These are phyloP conservation scores for Tyrannus savana DNA, from an alignment of 2,113 vertebrate species.

Conservation along the genomic window DNA sequence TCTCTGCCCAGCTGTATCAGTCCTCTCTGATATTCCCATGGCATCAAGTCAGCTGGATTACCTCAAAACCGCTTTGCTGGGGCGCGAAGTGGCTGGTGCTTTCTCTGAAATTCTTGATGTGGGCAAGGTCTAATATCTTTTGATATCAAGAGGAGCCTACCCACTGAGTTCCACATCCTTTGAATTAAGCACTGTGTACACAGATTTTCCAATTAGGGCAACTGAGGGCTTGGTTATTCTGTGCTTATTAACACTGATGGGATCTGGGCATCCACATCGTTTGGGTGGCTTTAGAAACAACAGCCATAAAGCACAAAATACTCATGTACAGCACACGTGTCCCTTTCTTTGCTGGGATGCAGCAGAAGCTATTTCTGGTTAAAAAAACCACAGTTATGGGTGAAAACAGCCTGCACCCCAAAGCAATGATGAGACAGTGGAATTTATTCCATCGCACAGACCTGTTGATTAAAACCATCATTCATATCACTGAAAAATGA, in stretches of 20 bases:
- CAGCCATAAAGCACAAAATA: background rate
- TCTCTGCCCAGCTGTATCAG: background rate
- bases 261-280: background rate
- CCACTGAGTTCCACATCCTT: background rate
- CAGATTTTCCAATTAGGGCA: background rate
- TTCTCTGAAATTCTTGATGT: background rate
- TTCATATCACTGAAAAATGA: constrained; percentile 36
- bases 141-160: background rate
- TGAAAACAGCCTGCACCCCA: background rate
- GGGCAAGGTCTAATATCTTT: background rate
- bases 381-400: background rate
- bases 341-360: background rate
- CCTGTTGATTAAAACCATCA: constrained; percentile 55
- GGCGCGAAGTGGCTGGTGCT: background rate
- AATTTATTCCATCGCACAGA: constrained; percentile 2
- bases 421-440: background rate
- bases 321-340: background rate
- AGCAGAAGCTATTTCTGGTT: background rate
- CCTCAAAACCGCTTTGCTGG: background rate
- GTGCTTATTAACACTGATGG: background rate
- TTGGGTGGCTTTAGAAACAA: background rate
- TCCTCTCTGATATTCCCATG: background rate
- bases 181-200: background rate
- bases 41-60: background rate
- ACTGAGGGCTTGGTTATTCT: background rate